phyloP scores from a whole-genome alignment of 2,888 invertebrate genomes.

The Parascotia fuliginaria region DNA sequence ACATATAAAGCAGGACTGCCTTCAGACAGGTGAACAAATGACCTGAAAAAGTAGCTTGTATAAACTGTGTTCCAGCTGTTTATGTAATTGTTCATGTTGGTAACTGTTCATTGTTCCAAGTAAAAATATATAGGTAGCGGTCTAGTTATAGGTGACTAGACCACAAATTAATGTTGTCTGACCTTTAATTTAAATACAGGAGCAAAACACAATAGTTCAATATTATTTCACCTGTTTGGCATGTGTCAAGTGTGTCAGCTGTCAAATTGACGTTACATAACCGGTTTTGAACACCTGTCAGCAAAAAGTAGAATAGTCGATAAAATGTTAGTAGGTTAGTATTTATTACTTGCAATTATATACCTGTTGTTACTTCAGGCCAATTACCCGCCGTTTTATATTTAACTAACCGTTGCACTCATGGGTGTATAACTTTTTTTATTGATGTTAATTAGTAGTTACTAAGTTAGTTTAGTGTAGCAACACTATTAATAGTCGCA shows the following conservation, averaged over 20 bases:
- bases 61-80: too few relatives aligned
- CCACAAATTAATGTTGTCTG: slow-evolving; percentile 11
- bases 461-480: slow-evolving; percentile 16
- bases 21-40: too few relatives aligned
- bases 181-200: slow-evolving; percentile 22
- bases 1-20: too few relatives aligned
- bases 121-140: too few relatives aligned
- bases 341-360: slow-evolving; percentile 40
- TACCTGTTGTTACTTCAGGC: slow-evolving; percentile 29
- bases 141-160: too few relatives aligned
- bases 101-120: too few relatives aligned
- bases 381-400: slow-evolving; percentile 33
- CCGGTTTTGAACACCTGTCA: slow-evolving; percentile 60
- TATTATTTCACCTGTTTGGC: slow-evolving; percentile 43
- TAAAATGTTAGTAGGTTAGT: slow-evolving; percentile 51
- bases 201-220: slow-evolving; percentile 18
- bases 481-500: slow-evolving; percentile 8
- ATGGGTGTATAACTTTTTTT: slow-evolving; percentile 29
- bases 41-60: too few relatives aligned
- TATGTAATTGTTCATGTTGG: too few relatives aligned
- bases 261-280: slow-evolving; percentile 60
- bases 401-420: slow-evolving; percentile 22
- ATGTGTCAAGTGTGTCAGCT: slow-evolving; percentile 61
- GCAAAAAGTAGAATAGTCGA: slow-evolving; percentile 44
- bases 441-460: slow-evolving; percentile 24